Evolutionary conservation across 2,888 invertebrate species (phyloP), one percentile per base, ranked within the genome.

Genomic region (Luperina testacea): DNA sequence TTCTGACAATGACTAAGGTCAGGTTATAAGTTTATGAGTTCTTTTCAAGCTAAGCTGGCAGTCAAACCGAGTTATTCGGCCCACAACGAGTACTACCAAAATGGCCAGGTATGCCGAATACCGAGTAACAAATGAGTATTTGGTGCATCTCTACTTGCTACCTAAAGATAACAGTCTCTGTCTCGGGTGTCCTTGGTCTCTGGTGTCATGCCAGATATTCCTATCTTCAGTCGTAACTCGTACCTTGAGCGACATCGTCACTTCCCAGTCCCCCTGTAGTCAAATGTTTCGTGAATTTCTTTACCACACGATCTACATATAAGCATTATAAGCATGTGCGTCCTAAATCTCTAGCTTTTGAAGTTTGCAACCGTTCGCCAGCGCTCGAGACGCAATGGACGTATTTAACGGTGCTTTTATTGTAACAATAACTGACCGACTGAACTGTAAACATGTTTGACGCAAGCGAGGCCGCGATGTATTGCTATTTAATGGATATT

Each of bases 351-450:
- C 45, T 3, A n/a, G 20, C 72, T 72, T 74, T 64, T 69, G 48
- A 77, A 77, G 42, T 73, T 70, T 20, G 48, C n/a, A 70, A 70
- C 51, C 6, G 32, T 63, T 45, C 27, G 53, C 42, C 17, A 42
- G 45, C 59, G 65, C 70, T 53, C 38, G 64, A 72, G 32, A 38
- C 38, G 45, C 53, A 61, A 68, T 65, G 32, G 45, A 15, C 70
- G 38, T 63, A 75, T 64, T 85, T 82, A 82, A 78, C 73, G 83
- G 76, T 53, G 64, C 8, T 78, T 82, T 86, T 82, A 85, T 65
- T 57, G 82, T 72, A 72, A 51, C 75, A 53, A 74, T 69, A 75
- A 85, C 73, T 71, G n/a, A 70, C 67, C 71, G 78, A 71, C 6
- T 72, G 59, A 74, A 68, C 67, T 76, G 71, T 74, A 76, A 78